Evolutionary conservation across 2,113 vertebrate species (phyloP), one percentile per base, ranked within the genome.

Genomic region (Notarius lentiginosus): DNA sequence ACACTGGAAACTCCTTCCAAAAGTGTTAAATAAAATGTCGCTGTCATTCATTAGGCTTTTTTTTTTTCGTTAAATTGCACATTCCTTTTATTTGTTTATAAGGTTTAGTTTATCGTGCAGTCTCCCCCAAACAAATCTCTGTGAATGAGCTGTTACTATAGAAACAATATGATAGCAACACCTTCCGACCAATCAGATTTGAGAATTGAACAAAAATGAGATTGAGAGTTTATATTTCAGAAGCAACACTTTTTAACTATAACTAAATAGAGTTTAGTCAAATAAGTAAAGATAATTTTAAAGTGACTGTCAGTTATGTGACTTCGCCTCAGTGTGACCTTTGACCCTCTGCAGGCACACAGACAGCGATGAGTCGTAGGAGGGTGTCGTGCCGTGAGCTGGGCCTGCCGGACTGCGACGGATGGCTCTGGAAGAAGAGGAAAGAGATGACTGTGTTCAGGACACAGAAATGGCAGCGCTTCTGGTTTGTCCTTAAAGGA

Each of bases 371-470:
- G 92, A 99, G 98, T 87, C 96, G 98, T 10, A 94, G 98, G 49
- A 96, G 97, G 1, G 96, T 99, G 81, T 99, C 98, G 0, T 99
- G 98, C 88, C 96, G 96, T 49, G 96, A 99, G 89, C 94, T 99
- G 90, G 96, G 95, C 80, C 93, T 82, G 20, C 96, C 97, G 0
- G 98, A 99, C 91, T 99, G 97, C 0, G 95, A 98, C 0, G 97
- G 98, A n/a, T 99, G 97, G 97, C 95, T 99, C 22, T 95, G 97
- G 93, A 97, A 97, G 92, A 99, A 97, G 91, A 97, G 97, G 87
- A 95, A 93, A 88, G 96, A 96, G 30, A 95, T 95, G 0, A 90
- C 90, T 0, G 95, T 95, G 63, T 99, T 99, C 92, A 93, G 97
- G 93, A 88, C 97, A n/a, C 97, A 98, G n/a, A 98, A 97, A 91